Conservation (phyloP, 2,888 invertebrate genomes). For the Hedychridium roseum region DNA sequence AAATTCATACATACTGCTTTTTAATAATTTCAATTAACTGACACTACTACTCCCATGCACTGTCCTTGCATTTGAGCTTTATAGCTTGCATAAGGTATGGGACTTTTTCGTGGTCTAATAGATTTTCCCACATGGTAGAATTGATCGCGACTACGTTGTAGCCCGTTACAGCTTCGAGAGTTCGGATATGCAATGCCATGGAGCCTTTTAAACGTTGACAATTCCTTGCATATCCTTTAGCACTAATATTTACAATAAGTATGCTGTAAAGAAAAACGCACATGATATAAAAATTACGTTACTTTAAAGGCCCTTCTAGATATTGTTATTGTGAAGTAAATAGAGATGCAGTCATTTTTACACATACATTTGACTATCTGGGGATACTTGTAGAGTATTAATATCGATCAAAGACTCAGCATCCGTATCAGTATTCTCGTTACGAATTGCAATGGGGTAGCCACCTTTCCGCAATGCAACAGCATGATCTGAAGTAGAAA, state of each 20-base stretch:
- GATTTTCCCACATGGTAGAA: conserved; percentile 65
- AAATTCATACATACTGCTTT: too few relatives aligned
- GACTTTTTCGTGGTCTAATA: conserved; percentile 70
- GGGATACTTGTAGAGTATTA: conserved; percentile 62
- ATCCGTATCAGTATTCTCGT: conserved; percentile 39
- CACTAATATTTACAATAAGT: conserved; percentile 67
- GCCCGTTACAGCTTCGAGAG: conserved; percentile 68
- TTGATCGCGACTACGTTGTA: conserved; percentile 68
- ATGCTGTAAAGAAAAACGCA: conserved; percentile 65
- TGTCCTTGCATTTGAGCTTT: conserved; percentile 64
- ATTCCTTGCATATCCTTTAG: conserved; percentile 69
- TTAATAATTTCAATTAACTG: too few relatives aligned
- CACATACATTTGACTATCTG: conserved; percentile 64
- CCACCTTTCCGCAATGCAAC: conserved; percentile 67
- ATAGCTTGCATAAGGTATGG: conserved; percentile 72
- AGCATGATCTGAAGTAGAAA: conserved; percentile 65
- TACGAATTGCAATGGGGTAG: conserved; percentile 64
- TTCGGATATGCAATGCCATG: conserved; percentile 66
- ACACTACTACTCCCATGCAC: too few relatives aligned
- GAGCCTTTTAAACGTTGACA: conserved; percentile 67
- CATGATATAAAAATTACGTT: background rate
- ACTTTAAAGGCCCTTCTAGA: too few relatives aligned
- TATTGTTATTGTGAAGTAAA: background rate
- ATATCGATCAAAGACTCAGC: conserved; percentile 52
- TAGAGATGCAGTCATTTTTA: background rate